phyloP scores from a whole-genome alignment of 2,888 invertebrate genomes.

The Stegana nigrithorax region DNA sequence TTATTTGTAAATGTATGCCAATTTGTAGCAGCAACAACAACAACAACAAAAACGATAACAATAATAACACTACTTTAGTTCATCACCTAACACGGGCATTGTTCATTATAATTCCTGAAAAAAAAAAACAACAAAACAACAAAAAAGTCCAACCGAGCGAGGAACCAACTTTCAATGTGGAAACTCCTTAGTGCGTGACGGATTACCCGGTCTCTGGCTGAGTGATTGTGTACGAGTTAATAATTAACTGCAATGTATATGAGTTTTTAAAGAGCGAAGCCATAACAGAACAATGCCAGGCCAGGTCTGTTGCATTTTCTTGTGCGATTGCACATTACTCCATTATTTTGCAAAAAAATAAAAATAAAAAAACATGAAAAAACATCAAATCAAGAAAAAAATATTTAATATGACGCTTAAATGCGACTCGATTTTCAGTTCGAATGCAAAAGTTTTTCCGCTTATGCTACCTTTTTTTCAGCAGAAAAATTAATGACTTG shows the following conservation, averaged over 20 bases:
- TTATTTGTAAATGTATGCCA: conserved; percentile 4
- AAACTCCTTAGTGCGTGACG: neutral
- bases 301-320: no score
- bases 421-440: conserved; percentile 4
- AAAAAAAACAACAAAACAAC: no score
- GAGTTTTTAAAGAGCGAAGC: neutral
- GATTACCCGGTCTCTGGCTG: conserved; percentile 2
- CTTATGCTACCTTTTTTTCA: neutral
- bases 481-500: conserved; percentile 11
- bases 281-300: neutral
- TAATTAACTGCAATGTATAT: conserved; percentile 18
- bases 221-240: conserved; percentile 5
- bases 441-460: conserved; percentile 15
- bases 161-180: neutral
- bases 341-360: neutral
- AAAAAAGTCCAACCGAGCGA: no score
- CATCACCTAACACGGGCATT: neutral
- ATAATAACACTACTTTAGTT: conserved; percentile 9
- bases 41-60: neutral
- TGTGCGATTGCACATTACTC: no score
- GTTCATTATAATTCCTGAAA: no score
- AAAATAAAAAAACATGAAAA: no score
- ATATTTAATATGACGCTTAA: conserved; percentile 2
- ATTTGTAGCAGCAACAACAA: conserved; percentile 9
- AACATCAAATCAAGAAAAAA: no score